A percentile compares a stretch with the other conserved stretches of the same genome.
Conservation (phyloP, 2,113 vertebrate species). For the Lepus timidus region DNA sequence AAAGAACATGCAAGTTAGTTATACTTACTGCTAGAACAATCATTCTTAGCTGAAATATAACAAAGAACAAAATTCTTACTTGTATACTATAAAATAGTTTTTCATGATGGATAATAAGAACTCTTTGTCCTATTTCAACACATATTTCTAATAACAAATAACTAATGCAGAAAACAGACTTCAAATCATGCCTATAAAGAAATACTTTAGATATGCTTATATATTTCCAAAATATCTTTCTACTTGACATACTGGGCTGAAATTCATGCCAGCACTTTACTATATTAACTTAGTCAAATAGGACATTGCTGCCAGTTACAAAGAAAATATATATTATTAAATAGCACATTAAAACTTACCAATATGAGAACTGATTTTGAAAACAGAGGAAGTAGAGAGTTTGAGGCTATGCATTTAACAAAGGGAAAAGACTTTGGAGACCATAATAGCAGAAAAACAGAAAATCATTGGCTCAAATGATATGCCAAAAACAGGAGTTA, state of each 20-base stretch:
- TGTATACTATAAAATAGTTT: constrained; percentile 47
- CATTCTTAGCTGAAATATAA: constrained; percentile 91
- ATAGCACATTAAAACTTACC: constrained; percentile 34
- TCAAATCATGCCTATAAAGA: constrained; percentile 4
- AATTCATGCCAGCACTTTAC: constrained; percentile 50
- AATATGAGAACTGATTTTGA: constrained; percentile 43
- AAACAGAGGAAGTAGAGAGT: constrained; percentile 18
- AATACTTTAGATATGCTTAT: not conserved
- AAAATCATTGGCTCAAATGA: constrained; percentile 41
- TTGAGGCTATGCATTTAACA: constrained; percentile 1
- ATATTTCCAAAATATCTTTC: constrained; percentile 56
- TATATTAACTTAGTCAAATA: constrained; percentile 62
- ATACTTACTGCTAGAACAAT: constrained; percentile 96
- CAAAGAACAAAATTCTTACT: constrained; percentile 77
- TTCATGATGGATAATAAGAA: constrained; percentile 58
- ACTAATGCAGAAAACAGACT: constrained; percentile 30
- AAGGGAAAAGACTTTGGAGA: constrained; percentile 34
- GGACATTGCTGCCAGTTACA: constrained; percentile 36
- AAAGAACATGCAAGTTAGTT: not conserved
- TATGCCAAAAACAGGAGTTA: constrained; percentile 18
- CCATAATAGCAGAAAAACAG: not conserved
- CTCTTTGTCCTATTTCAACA: constrained; percentile 65
- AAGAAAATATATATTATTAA: constrained; percentile 61
- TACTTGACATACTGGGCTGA: constrained; percentile 12
- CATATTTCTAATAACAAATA: constrained; percentile 63